Base-by-base conservation (phyloP, 2,888 invertebrate genomes). In the Lagria hirta region DNA sequence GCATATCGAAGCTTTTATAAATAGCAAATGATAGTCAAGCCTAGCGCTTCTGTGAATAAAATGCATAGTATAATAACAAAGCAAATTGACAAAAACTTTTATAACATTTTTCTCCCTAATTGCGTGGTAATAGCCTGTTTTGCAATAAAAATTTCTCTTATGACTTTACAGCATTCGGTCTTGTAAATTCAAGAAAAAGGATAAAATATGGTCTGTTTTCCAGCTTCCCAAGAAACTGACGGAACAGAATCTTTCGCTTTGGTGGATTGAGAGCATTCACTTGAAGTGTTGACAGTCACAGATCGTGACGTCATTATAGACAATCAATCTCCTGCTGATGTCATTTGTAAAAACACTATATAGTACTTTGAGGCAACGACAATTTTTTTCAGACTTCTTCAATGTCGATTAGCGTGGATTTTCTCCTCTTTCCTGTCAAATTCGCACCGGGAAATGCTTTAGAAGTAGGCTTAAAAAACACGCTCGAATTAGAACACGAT, bases 231-330 rank as follows among this genome's bases (percentile, higher is more conserved):
- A 22, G 34, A 45, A 44, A 27, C 24, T 24, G 27, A 32, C 32
- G 23, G 47, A 34, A 38, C 33, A 47, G 33, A 37, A 42, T 47
- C 37, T 42, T 42, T 30, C 27, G n/a, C n/a, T n/a, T 43, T 49
- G 44, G 48, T 52, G 54, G 59, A 60, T 60, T 57, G 55, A 57
- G 52, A 57, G 53, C 58, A 54, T 59, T 59, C 54, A 55, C 54
- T 58, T 53, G 49, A 52, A 55, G 57, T 59, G 61, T 56, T 61
- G 61, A 61, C 61, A 61, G 58, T 60, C 60, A 59, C 58, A 60
- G 59, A 61, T 60, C 57, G 60, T 56, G 57, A 51, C 56, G 58
- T 58, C 60, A 55, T 57, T 52, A 54, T 41, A 48, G 56, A 54
- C 52, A 52, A 61, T 61, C 60, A 58, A 60, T 61, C 60, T 58